A percentile compares a stretch with the other conserved stretches of the same genome.
These are phyloP conservation scores for Peribatodes rhomboidaria DNA, from an alignment of 2,888 invertebrate genomes.

Conservation along the genomic window DNA sequence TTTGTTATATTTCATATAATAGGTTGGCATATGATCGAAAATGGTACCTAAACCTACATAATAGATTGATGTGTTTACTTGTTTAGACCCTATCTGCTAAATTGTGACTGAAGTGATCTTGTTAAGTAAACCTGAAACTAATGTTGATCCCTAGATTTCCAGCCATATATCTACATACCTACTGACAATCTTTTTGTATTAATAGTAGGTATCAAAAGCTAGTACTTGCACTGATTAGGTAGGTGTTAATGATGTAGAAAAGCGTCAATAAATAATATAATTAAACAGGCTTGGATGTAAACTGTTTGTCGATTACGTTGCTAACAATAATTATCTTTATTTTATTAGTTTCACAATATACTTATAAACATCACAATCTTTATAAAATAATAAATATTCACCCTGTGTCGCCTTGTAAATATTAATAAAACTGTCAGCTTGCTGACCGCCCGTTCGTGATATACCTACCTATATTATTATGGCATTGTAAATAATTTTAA, in stretches of 20 bases:
- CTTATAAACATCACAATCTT: conserved; percentile 36
- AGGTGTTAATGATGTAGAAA: conserved; percentile 38
- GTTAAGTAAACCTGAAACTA: conserved; percentile 1
- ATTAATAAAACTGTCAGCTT: conserved; percentile 54
- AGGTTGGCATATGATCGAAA: conserved; percentile 2
- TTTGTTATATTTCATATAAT: conserved; percentile 40
- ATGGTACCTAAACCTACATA: conserved; percentile 5
- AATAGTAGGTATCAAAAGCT: conserved; percentile 44
- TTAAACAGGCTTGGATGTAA: conserved; percentile 29
- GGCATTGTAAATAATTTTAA: conserved; percentile 85
- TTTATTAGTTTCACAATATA: conserved; percentile 30
- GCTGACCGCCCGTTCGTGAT: conserved; percentile 69
- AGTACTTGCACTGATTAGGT: conserved; percentile 51
- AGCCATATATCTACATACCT: neutral
- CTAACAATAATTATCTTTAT: conserved; percentile 22
- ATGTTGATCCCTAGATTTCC: conserved; percentile 10
- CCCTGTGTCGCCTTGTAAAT: conserved; percentile 74
- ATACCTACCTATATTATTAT: conserved; percentile 54
- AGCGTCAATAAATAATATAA: conserved; percentile 33
- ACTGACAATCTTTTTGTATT: conserved; percentile 26
- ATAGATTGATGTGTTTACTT: conserved; percentile 2
- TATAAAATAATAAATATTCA: conserved; percentile 47
- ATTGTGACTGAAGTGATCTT: conserved; percentile 28
- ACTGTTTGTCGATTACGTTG: conserved; percentile 29
- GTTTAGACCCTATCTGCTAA: conserved; percentile 8